These are phyloP conservation scores for Eurystomus glaucurus DNA, from an alignment of 2,797 vertebrate species.

Conservation along the genomic window DNA sequence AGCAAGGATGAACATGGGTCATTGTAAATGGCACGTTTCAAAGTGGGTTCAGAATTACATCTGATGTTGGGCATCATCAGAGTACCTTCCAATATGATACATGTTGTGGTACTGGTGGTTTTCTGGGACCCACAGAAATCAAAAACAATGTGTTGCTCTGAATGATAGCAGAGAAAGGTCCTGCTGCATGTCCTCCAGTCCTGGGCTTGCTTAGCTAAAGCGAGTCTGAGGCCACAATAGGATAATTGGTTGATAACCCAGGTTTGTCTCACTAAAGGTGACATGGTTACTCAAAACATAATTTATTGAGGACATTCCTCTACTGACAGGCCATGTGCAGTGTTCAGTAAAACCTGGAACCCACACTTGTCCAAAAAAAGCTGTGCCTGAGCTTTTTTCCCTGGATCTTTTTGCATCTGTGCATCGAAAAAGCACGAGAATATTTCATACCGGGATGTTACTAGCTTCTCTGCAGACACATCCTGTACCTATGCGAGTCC, in stretches of 20 bases:
- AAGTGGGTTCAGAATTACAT: not conserved
- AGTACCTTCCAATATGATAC: not conserved
- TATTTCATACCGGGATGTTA: not conserved
- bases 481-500: not conserved
- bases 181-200: not conserved
- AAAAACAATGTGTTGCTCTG: not conserved
- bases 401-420: not conserved
- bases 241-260: not conserved
- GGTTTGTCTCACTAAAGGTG: not conserved
- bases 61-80: not conserved
- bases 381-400: not conserved
- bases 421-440: not conserved
- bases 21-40: not conserved
- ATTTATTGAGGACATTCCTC: not conserved
- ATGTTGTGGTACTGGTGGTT: not conserved
- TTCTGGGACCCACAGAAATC: not conserved
- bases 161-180: not conserved
- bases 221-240: not conserved
- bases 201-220: not conserved
- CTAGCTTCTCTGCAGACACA: accelerated
- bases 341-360: not conserved
- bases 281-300: not conserved
- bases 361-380: not conserved
- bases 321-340: not conserved
- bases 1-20: accelerated